Percentiles rank a stretch among this genome's conserved stretches.
Evolutionary conservation across 2,113 vertebrate species (phyloP).

Genomic region (Ageneiosus marmoratus): DNA sequence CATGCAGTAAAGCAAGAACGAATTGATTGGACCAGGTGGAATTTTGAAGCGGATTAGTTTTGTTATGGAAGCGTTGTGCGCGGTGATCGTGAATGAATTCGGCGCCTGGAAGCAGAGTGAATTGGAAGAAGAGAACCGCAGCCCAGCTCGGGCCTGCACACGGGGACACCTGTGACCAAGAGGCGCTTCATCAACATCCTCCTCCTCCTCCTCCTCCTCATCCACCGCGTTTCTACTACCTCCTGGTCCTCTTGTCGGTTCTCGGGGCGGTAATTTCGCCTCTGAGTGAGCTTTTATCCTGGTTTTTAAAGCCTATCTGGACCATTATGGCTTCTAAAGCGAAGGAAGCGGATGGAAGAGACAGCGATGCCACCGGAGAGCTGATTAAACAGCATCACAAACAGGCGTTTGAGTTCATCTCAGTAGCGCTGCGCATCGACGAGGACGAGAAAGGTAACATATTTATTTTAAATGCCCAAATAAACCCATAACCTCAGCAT

Average conservation of each 20-base stretch:
- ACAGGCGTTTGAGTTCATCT: conserved; percentile 87
- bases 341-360: conserved; percentile 49
- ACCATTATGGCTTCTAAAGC: conserved; percentile 78
- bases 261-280: neutral
- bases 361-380: conserved; percentile 67
- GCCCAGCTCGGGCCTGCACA: neutral
- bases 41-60: neutral
- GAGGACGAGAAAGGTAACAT: conserved; percentile 81
- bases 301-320: conserved; percentile 77
- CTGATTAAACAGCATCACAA: conserved; percentile 79
- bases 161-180: conserved; percentile 7
- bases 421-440: conserved; percentile 83
- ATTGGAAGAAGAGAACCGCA: neutral
- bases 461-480: neutral
- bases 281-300: conserved; percentile 27
- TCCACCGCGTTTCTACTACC: neutral
- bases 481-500: neutral
- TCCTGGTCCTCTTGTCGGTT: neutral
- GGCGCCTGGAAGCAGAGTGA: neutral
- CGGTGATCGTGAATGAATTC: conserved; percentile 12
- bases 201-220: neutral
- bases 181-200: neutral
- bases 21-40: neutral
- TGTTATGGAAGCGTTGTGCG: neutral
- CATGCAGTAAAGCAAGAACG: neutral